Base-by-base conservation (phyloP, 1,140 invertebrate genomes). In the Streblospio benedicti region DNA sequence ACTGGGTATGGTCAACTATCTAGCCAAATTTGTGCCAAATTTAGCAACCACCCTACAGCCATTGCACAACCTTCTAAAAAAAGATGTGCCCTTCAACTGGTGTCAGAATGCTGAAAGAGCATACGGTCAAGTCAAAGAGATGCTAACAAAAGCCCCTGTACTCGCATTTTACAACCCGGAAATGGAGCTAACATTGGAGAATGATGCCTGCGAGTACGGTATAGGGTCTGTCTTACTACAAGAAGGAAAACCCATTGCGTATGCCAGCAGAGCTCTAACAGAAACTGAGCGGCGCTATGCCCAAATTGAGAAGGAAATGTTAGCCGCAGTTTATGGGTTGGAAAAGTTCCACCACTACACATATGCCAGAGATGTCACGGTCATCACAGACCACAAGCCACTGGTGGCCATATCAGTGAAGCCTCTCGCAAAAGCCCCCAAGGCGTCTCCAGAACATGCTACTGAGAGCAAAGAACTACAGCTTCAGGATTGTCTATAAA, bases 281-380 rank as follows among this genome's bases (percentile, higher is more conserved):
- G 9, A 30, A 31, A 31, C 44, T 50, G 57, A 59, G 32, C 0
- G 20, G 14, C 28, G 51, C 23, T 27, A 52, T 53, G 27, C 25
- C 4, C 44, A 49, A 25, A 59, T 59, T 82, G 77, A 82, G 53
- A 74, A 75, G 59, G 79, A 83, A 65, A 67, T 77, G 4, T 64
- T 81, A 3, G 76, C 79, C 4, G 76, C 81, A 38, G 68, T 81
- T 4, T 82, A 78, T 61, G 71, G 70, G 4, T 66, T 72, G 4
- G 70, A 76, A 53, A 59, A 69, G 35, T 80, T 79, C 66, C 73
- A 75, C 57, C 47, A 72, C 28, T 77, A 71, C 60, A 64, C 73
- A 6, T 76, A 76, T 68, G 76, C 72, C 2, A 65, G 64, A 25
- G 9, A 18, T 18, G 38, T 64, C 2, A 61, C 47, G 5, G 57